Evolutionary conservation across 2,113 vertebrate species (phyloP).

Genomic region (Sebastes fasciatus): DNA sequence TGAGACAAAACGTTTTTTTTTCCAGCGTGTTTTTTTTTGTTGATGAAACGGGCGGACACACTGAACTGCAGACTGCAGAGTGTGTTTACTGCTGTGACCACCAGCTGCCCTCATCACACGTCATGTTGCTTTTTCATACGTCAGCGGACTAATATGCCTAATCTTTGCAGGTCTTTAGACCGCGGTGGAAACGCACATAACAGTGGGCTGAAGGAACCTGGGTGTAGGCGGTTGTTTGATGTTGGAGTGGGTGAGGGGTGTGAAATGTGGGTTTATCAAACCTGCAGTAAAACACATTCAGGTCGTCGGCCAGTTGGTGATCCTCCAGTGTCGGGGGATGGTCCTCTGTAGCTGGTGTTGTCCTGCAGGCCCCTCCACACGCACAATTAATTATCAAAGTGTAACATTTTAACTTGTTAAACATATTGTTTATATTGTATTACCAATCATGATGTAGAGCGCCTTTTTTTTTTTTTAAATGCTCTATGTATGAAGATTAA

Average conservation of each 20-base stretch:
- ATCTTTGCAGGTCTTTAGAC: no score
- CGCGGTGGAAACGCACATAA: no score
- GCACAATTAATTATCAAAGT: no score
- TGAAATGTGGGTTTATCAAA: not conserved
- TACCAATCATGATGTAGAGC: not conserved
- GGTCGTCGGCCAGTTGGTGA: not conserved
- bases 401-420: not conserved
- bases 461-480: not conserved
- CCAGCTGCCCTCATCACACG: no score
- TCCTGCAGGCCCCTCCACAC: not conserved
- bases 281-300: not conserved
- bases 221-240: not conserved
- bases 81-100: no score
- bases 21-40: no score
- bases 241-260: not conserved
- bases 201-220: no score
- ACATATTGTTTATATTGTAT: not conserved
- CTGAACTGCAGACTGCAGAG: no score
- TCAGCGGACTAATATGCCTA: no score
- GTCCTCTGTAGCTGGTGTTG: not conserved
- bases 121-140: no score
- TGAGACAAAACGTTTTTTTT: no score
- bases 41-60: no score
- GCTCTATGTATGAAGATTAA: not conserved
- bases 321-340: not conserved